phyloP scores from a whole-genome alignment of 2,113 vertebrate genomes.

The Aphelocoma coerulescens region DNA sequence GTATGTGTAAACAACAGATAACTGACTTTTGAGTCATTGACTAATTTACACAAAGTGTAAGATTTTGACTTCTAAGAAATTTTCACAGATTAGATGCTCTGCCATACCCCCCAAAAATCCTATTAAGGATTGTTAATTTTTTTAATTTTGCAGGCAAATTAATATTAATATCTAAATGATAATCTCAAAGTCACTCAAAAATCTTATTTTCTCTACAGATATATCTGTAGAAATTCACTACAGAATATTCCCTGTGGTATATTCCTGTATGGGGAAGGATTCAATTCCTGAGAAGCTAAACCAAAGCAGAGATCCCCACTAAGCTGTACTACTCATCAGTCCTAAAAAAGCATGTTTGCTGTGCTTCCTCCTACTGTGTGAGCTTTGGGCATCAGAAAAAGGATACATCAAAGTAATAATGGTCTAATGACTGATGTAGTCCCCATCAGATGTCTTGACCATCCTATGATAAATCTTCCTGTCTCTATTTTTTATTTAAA shows the following conservation, averaged over 20 bases:
- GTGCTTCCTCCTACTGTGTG: neutral
- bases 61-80: neutral
- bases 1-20: neutral
- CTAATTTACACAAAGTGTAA: neutral
- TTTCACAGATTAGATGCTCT: neutral
- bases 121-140: neutral
- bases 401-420: neutral
- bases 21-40: neutral
- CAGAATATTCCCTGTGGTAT: neutral
- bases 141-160: neutral
- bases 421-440: neutral
- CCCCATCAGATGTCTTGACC: neutral
- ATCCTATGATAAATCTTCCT: neutral
- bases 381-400: neutral
- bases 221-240: neutral
- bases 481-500: neutral
- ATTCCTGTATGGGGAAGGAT: neutral
- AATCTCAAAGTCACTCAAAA: neutral
- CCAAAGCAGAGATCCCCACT: neutral
- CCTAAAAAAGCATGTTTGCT: accelerated
- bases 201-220: neutral
- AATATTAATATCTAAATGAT: neutral
- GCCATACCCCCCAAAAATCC: accelerated
- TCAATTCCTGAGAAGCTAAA: neutral
- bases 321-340: neutral